Evolutionary conservation across 2,888 invertebrate genomes (phyloP), one percentile per base, ranked within the genome.

Genomic region (Isotomurus palustris): DNA sequence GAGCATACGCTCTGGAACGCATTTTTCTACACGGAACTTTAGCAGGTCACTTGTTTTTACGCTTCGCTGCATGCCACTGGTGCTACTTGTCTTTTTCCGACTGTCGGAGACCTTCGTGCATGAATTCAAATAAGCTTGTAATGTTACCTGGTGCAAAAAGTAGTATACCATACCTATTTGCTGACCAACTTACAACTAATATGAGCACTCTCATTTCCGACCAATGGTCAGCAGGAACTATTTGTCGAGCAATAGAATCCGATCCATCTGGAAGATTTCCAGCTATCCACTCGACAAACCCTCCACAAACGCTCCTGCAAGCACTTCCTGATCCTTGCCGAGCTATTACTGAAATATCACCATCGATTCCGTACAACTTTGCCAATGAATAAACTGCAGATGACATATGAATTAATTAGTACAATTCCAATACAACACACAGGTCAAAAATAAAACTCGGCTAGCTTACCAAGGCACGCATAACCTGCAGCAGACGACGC

Each of bases 401-500:
- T 32, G 8, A 32, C 8, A 10, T 32, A 14, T 32, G 14, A 32
- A 32, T 10, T 10, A 32, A 32, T 32, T 32, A n/a, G n/a, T n/a
- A n/a, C n/a, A n/a, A n/a, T n/a, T n/a, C n/a, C n/a, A n/a, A n/a
- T n/a, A n/a, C n/a, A n/a, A n/a, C n/a, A n/a, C n/a, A 52, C 14
- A 21, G 27, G 17, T 43, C 35, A 47, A 47, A 35, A 36, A 24
- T 27, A 27, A 27, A 17, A 40, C 10, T 14, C 19, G 10, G 10
- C n/a, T 8, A 8, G n/a, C 56, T 59, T 72, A 84, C 84, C 82
- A 71, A 96, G 77, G 74, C 94, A 94, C 2, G 97, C 96, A 76
- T 94, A 97, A 3, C 99, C 99, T 38, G 99, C 95, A 25, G 99
- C 97, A 56, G 96, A 96, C 1, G 96, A 97, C 0, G 99, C 99